Conservation (phyloP, 2,888 invertebrate genomes). For the Spialia ferax region DNA sequence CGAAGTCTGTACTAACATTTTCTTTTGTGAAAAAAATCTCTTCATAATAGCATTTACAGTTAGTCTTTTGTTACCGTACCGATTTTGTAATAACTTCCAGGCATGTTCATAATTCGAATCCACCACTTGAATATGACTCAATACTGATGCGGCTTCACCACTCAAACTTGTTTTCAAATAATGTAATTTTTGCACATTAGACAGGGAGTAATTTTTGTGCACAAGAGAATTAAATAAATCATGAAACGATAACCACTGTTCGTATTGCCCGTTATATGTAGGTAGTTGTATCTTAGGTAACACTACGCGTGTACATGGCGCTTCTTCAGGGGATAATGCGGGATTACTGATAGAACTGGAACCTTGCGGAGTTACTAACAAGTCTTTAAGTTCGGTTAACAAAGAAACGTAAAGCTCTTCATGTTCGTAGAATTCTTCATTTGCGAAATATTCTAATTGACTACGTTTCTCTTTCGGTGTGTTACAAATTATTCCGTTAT, state of each 20-base stretch:
- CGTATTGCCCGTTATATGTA: slow-evolving; percentile 38
- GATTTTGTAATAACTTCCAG: slow-evolving; percentile 26
- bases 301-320: not conserved
- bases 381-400: not conserved
- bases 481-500: not conserved
- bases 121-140: slow-evolving; percentile 39
- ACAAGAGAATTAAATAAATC: slow-evolving; percentile 40
- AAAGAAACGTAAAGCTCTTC: slow-evolving; percentile 3
- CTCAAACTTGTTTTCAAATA: slow-evolving; percentile 36
- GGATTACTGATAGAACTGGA: not conserved
- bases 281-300: slow-evolving; percentile 41
- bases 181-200: slow-evolving; percentile 26
- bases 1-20: slow-evolving; percentile 19
- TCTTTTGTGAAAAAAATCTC: slow-evolving; percentile 28
- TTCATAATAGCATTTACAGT: slow-evolving; percentile 32
- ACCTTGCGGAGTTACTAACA: not conserved
- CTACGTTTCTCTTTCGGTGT: not conserved
- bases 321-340: not conserved
- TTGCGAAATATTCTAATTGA: not conserved
- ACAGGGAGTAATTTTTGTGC: slow-evolving; percentile 23
- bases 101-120: slow-evolving; percentile 39
- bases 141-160: slow-evolving; percentile 37
- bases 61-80: slow-evolving; percentile 35
- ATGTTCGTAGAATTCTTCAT: slow-evolving; percentile 4
- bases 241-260: slow-evolving; percentile 40